Evolutionary conservation across 2,797 vertebrate species (phyloP).

Genomic region (Poeciliopsis infans): DNA sequence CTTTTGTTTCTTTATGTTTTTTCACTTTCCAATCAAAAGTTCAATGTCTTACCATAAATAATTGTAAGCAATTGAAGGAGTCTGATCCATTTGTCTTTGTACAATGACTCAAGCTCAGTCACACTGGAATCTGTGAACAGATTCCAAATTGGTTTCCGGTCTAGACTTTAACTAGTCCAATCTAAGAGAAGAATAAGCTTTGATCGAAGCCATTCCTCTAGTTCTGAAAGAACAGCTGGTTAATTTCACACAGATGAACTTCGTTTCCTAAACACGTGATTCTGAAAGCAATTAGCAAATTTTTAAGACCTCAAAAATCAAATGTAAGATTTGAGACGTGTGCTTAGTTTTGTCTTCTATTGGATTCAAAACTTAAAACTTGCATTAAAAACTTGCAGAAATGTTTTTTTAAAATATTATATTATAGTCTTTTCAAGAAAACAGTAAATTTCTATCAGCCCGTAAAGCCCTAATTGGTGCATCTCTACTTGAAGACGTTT

Average conservation of each 20-base stretch:
- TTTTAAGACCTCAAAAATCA: not conserved
- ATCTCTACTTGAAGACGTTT: not conserved
- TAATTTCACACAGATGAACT: not conserved
- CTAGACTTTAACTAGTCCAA: not conserved
- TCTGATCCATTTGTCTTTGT: not conserved
- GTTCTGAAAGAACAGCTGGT: not conserved
- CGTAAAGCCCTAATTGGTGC: not conserved
- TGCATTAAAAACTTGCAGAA: not conserved
- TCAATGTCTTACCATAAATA: not conserved
- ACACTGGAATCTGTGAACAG: not conserved
- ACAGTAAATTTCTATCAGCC: not conserved
- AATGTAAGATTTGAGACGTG: not conserved
- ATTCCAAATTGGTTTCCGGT: not conserved
- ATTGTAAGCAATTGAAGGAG: not conserved
- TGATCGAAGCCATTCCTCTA: not conserved
- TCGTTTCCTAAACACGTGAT: not conserved
- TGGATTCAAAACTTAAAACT: not conserved
- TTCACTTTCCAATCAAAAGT: not conserved
- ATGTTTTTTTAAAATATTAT: no score
- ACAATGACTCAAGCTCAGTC: no score
- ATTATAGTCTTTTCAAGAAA: not conserved
- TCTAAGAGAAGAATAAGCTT: not conserved
- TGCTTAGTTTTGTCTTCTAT: not conserved
- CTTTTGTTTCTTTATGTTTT: not conserved
- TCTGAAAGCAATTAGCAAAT: not conserved